Conservation (phyloP, 2,113 vertebrate genomes). For the Redunca redunca region DNA sequence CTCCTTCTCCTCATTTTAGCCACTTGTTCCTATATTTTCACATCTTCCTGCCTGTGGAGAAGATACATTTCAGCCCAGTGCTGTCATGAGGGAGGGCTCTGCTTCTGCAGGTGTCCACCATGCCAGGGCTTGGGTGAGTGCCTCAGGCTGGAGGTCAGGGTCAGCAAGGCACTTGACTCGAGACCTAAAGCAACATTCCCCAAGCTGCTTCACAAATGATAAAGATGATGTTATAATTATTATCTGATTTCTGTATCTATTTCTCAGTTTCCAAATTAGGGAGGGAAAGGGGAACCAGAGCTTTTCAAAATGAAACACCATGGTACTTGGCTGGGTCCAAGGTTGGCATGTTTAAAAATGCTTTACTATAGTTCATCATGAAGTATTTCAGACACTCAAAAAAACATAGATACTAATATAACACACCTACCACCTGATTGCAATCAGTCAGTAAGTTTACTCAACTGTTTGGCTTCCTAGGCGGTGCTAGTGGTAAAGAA, state of each 20-base stretch:
- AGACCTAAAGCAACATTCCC: background rate
- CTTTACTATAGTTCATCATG: background rate
- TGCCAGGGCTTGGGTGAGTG: rapidly evolving
- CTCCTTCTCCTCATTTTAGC: background rate
- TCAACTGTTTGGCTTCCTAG: background rate
- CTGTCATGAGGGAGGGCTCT: rapidly evolving
- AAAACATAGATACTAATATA: background rate
- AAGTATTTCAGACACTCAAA: constrained; percentile 22
- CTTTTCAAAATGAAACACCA: background rate
- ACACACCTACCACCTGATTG: background rate
- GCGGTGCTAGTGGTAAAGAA: background rate
- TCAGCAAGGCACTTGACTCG: background rate
- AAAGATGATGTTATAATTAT: background rate
- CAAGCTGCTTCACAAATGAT: background rate
- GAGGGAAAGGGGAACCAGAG: background rate
- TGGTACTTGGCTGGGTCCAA: background rate
- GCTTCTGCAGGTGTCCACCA: rapidly evolving
- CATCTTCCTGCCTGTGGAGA: background rate
- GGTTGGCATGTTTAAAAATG: background rate
- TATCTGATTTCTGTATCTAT: background rate
- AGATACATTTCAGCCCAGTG: background rate
- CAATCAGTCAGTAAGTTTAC: background rate
- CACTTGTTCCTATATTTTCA: background rate
- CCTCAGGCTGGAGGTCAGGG: background rate
- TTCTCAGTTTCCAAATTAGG: background rate